Evolutionary conservation across 2,797 vertebrate species (phyloP).

Genomic region (Catamblyrhynchus diadema): DNA sequence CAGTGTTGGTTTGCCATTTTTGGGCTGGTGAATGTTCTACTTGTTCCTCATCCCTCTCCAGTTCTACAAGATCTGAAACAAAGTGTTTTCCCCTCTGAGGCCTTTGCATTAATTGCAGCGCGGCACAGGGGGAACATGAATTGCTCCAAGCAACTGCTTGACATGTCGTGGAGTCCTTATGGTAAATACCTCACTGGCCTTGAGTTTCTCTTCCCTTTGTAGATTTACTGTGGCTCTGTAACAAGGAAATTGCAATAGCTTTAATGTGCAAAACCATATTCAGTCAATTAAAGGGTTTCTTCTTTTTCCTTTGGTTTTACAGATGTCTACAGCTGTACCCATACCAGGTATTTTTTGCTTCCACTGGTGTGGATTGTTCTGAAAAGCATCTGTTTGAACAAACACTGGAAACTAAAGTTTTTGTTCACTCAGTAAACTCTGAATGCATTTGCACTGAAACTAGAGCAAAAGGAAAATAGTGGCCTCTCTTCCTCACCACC

Average conservation of each 20-base stretch:
- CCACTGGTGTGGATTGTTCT: background rate
- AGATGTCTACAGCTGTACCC: background rate
- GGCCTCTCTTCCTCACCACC: background rate
- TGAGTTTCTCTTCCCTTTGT: background rate
- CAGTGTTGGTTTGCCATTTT: background rate
- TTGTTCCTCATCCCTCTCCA: background rate
- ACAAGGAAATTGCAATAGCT: background rate
- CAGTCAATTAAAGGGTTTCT: background rate
- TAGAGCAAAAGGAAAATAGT: background rate
- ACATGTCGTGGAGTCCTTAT: rapidly evolving
- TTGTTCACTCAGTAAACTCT: background rate
- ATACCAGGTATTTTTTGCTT: background rate
- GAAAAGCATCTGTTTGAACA: background rate
- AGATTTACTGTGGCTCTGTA: background rate
- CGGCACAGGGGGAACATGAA: background rate
- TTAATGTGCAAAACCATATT: background rate
- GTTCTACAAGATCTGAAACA: background rate
- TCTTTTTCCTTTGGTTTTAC: background rate
- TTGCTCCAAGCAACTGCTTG: background rate
- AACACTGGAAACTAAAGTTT: background rate
- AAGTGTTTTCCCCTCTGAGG: background rate
- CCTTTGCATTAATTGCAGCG: background rate
- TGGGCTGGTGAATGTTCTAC: background rate
- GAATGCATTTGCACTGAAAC: background rate
- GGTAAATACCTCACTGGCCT: background rate